Evolutionary conservation across 2,888 invertebrate genomes (phyloP).

Genomic region (Sarcophaga subvicina): DNA sequence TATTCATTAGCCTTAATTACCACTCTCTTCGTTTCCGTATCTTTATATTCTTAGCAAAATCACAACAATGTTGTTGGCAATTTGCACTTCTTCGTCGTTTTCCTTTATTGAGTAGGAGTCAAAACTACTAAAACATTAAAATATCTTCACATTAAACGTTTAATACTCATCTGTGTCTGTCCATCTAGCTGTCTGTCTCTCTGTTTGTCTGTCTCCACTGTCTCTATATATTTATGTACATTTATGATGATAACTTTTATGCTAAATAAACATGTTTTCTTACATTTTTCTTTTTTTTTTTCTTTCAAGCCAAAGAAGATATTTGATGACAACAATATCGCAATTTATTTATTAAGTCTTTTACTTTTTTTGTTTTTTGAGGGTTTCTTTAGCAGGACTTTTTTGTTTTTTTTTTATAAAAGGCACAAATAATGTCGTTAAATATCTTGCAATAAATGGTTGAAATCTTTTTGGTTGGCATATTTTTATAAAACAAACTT

Average conservation of each 20-base stretch:
- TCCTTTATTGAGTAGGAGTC: slow-evolving; percentile 33
- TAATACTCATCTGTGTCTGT: neutral
- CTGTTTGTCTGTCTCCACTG: neutral
- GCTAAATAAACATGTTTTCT: too few species aligned
- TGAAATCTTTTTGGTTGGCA: slow-evolving; percentile 18
- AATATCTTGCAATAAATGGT: slow-evolving; percentile 14
- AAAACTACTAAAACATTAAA: slow-evolving; percentile 36
- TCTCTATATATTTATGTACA: slow-evolving; percentile 1
- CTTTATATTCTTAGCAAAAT: neutral
- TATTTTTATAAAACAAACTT: slow-evolving; percentile 23
- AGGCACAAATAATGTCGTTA: neutral
- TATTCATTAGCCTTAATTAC: neutral
- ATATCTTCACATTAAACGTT: slow-evolving; percentile 10
- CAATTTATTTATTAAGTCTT: slow-evolving; percentile 31
- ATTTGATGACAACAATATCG: neutral
- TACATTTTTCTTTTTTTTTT: too few species aligned
- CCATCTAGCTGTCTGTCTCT: neutral
- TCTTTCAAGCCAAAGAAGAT: neutral
- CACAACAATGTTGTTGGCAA: neutral
- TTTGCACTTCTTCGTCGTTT: slow-evolving; percentile 16
- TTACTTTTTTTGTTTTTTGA: neutral
- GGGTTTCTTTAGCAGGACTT: neutral
- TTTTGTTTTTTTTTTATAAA: slow-evolving; percentile 1
- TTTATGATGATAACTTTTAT: slow-evolving; percentile 31
- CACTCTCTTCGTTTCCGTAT: neutral